Base-by-base conservation (phyloP, 2,888 invertebrate genomes). In the Protophormia terraenovae region DNA sequence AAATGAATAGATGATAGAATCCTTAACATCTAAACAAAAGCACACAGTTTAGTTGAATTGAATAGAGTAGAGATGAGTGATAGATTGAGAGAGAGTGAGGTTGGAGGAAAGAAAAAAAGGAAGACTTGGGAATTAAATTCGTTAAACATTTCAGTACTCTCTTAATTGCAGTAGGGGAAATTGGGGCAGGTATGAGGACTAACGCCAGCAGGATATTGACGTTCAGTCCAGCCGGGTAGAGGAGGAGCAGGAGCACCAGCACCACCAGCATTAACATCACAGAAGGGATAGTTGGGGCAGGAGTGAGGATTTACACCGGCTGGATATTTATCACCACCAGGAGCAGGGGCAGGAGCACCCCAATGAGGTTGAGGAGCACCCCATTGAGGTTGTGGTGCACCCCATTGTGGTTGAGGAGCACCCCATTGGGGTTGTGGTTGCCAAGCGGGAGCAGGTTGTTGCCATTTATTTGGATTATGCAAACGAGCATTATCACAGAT, bases 281-380 rank as follows among this genome's bases (percentile, higher is more conserved):
- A 94, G 91, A 93, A 94, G 83, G 94, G 94, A 90, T 94, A 94
- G 90, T 94, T 94, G 88, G 94, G 94, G 89, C 94, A 94, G 86
- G 92, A 89, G 73, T 93, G 92, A 22, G 94, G 93, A 87, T 91
- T 92, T 24, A 94, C 91, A 81, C 93, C 93, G 85, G 93, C 93
- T 82, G 93, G 93, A 87, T 91, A 93, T 84, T 92, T 93, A 76
- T 92, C 92, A 71, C 90, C 93, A 38, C 90, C 92, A 29, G 90
- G 88, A 22, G 91, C 89, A 41, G 90, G 89, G 16, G 88, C 87
- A n/a, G 88, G 88, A 50, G 86, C 83, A n/a, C 89, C 88, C 91
- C 91, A 91, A 72, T 89, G 87, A 5, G 90, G 90, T 80, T 86
- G 88, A 12, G 85, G 86, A n/a, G n/a, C n/a, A n/a, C n/a, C 29